Conservation (phyloP, 2,888 invertebrate genomes). For the Agrotis exclamationis region DNA sequence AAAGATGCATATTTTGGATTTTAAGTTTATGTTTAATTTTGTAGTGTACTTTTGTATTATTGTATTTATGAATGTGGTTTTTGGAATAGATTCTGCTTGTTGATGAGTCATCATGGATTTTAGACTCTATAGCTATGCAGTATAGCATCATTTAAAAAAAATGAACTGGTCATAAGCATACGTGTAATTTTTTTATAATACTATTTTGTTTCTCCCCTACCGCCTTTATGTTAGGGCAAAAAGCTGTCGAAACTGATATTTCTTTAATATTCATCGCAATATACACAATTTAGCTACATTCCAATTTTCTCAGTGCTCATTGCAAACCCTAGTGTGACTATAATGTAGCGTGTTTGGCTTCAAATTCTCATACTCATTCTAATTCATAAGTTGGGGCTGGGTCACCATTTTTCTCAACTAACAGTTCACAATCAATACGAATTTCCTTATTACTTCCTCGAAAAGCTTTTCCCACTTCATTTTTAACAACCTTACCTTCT, state of each 20-base stretch:
- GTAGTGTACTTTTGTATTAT: constrained; percentile 3
- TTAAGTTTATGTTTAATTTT: constrained; percentile 19
- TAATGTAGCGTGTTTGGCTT: background rate
- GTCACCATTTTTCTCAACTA: background rate
- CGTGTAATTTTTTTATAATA: too few species aligned
- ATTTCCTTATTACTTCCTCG: constrained; percentile 26
- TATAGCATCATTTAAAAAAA: too few species aligned
- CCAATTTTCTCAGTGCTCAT: background rate
- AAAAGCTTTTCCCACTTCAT: constrained; percentile 14
- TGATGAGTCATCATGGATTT: background rate
- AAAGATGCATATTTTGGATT: constrained; percentile 57
- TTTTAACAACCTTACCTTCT: constrained; percentile 28
- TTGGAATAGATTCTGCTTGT: background rate
- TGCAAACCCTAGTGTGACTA: too few species aligned
- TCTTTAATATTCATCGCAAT: background rate
- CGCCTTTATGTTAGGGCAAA: background rate
- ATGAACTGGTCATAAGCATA: too few species aligned
- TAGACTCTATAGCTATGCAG: too few species aligned
- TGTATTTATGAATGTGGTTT: constrained; percentile 1
- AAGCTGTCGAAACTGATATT: background rate
- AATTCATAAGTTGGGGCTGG: too few species aligned
- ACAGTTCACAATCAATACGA: background rate
- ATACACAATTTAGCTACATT: background rate
- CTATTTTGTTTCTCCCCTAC: too few species aligned
- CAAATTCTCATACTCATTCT: too few species aligned